Evolutionary conservation across 2,888 invertebrate genomes (phyloP), one percentile per base, ranked within the genome.

Genomic region (Tinea semifulvella): DNA sequence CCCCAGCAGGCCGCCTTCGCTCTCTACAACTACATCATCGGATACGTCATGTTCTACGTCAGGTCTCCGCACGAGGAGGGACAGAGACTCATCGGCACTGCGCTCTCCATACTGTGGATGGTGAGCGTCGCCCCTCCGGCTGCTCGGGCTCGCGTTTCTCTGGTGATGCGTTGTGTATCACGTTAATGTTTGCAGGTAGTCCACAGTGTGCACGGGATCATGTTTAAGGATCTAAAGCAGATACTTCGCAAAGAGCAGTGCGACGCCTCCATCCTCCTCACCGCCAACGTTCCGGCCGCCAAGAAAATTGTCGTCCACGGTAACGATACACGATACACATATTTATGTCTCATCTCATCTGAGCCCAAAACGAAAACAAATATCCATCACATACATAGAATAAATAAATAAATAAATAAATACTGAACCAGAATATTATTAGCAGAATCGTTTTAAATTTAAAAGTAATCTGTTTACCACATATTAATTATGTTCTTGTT

Each of bases 31-130:
- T 98, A 99, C 59, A 92, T 99, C 56, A 98, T 99, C 54, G 99
- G 99, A 1, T 99, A 97, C 62, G 94, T 99, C 2, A 99, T 99
- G 98, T 99, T 98, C 76, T 98, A 98, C 61, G 98, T 98, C 2
- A 84, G 99, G 45, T 92, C 96, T 8, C 96, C 98, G 0, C 94
- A 96, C 59, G 98, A 98, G 61, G 93, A 94, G 39, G 96, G 96
- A 0, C 96, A 97, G 59, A 91, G 95, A 63, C 86, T 96, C 38
- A 95, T 98, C 49, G 96, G 96, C 5, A 92, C 96, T 13, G 98
- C 98, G 0, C 80, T 99, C 2, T 96, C 97, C 0, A 88, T 99
- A 45, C 77, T 98, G 1, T 98, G 98, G 97, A 95, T 97, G 92
- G 96, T 92, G 67, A 69, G 71, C 61, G 22, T 22, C 22, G 6